phyloP scores from a whole-genome alignment of 2,888 invertebrate genomes.

The Hoplodrina blanda region DNA sequence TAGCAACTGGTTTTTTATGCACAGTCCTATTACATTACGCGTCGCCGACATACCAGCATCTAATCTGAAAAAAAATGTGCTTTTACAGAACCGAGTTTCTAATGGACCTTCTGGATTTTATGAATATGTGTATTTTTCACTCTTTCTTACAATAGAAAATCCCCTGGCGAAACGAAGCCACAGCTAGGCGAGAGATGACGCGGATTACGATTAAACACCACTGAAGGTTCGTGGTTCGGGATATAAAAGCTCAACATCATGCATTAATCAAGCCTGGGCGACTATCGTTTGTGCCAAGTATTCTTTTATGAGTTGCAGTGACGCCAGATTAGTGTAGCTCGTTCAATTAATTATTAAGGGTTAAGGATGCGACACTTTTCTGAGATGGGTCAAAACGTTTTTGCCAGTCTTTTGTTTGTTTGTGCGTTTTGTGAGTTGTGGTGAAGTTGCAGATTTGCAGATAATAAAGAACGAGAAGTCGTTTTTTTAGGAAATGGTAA shows the following conservation, averaged over 20 bases:
- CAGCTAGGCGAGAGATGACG: constrained; percentile 42
- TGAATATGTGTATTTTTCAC: not conserved
- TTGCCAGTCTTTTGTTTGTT: constrained; percentile 33
- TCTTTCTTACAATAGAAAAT: constrained; percentile 34
- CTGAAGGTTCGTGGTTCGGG: constrained; percentile 23
- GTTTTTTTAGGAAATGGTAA: not conserved
- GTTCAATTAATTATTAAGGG: constrained; percentile 59
- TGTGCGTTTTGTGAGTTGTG: constrained; percentile 1
- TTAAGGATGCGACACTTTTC: constrained; percentile 56
- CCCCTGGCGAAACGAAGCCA: constrained; percentile 13
- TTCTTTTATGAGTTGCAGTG: constrained; percentile 58
- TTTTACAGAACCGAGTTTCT: not conserved
- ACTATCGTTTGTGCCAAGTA: constrained; percentile 55
- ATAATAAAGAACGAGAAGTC: constrained; percentile 1
- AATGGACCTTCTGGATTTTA: not conserved
- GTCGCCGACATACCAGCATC: not conserved
- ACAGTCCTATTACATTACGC: too few species aligned
- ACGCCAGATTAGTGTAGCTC: constrained; percentile 53
- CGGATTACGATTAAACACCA: constrained; percentile 45
- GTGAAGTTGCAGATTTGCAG: constrained; percentile 16
- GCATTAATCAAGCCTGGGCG: constrained; percentile 57
- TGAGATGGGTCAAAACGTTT: constrained; percentile 49
- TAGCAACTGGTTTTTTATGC: too few species aligned
- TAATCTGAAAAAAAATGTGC: not conserved
- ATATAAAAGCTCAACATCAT: constrained; percentile 50